These are phyloP conservation scores for Pristionchus maxplancki DNA, from an alignment of 2,888 invertebrate species.

Conservation along the genomic window DNA sequence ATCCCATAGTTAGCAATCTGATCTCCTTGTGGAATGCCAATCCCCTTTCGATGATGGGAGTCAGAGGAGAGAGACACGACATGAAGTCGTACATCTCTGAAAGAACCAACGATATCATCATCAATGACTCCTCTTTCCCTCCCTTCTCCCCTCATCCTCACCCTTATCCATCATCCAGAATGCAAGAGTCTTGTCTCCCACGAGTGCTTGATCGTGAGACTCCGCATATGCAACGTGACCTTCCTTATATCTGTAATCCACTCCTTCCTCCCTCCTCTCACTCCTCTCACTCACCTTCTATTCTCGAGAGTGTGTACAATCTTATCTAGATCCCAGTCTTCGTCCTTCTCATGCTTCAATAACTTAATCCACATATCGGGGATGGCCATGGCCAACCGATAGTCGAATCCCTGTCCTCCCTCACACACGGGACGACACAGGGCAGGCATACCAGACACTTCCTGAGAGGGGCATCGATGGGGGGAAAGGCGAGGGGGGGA, in stretches of 20 bases:
- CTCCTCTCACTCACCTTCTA: constrained; percentile 79
- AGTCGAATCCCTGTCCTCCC: constrained; percentile 94
- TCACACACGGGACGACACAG: constrained; percentile 93
- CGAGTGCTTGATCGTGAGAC: constrained; percentile 97
- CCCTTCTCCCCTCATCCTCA: constrained; percentile 51
- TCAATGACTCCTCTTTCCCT: not conserved
- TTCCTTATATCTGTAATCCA: constrained; percentile 87
- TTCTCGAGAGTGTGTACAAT: constrained; percentile 94
- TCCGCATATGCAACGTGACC: constrained; percentile 97
- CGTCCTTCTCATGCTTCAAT: constrained; percentile 84
- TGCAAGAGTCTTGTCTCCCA: constrained; percentile 98
- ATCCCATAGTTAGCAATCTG: constrained; percentile 90
- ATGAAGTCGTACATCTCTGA: constrained; percentile 78
- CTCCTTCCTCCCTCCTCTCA: not conserved
- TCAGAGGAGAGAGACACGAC: constrained; percentile 72
- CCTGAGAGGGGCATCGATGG: constrained; percentile 80
- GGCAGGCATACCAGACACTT: constrained; percentile 99
- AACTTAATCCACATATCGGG: constrained; percentile 97
- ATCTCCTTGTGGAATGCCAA: constrained; percentile 98
- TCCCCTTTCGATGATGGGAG: constrained; percentile 88
- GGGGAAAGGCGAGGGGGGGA: too few species aligned
- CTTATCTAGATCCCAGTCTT: constrained; percentile 93
- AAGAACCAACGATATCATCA: constrained; percentile 51
- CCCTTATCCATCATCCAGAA: constrained; percentile 86
- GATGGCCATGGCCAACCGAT: constrained; percentile 96